Base-by-base conservation (phyloP, 2,797 vertebrate genomes). In the Spea hammondii region DNA sequence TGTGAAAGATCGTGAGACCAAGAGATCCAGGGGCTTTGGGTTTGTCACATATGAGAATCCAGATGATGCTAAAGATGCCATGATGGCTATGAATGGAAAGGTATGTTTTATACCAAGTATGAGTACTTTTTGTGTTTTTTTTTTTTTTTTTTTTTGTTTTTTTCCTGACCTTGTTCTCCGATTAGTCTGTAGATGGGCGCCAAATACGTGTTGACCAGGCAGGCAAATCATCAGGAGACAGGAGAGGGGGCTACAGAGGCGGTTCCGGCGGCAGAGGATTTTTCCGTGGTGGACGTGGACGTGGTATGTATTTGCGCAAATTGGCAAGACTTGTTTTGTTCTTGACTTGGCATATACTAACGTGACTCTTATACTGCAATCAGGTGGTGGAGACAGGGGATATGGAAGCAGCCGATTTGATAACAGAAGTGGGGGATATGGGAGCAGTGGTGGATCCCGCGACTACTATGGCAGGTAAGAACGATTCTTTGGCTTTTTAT, bases 161-260 rank as follows among this genome's bases (percentile, higher is more conserved):
- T 45, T 7, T 72, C 10, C 6, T 54, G 55, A 44, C 8, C 5
- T 13, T 13, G 9, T 44, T 13, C 50, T 17, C 0, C 7, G 60
- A 67, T 0, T n/a, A 99, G 97, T 94, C 93, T 60, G 92, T 98
- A 1, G 97, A 99, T 0, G 97, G 97, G 0, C 89, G 97, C 4
- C 91, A 94, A 5, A 98, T 98, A 80, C 93, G 97, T 5, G 97
- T 99, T 0, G 97, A 99, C 65, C 96, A 98, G 85, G 97, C 97
- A 0, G 97, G 97, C 0, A 99, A 98, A 68, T 93, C 93, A 0
- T 94, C 96, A 0, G 93, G 94, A 65, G 91, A 92, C 8, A 91
- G 95, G 11, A 90, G 93, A 14, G 91, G 92, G 0, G 94, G 94
- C 0, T 95, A 94, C 83, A 90, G 94, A 79, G 93, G 94, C 0